Base-by-base conservation (phyloP, 1,140 invertebrate species). In the Eumeta japonica region DNA sequence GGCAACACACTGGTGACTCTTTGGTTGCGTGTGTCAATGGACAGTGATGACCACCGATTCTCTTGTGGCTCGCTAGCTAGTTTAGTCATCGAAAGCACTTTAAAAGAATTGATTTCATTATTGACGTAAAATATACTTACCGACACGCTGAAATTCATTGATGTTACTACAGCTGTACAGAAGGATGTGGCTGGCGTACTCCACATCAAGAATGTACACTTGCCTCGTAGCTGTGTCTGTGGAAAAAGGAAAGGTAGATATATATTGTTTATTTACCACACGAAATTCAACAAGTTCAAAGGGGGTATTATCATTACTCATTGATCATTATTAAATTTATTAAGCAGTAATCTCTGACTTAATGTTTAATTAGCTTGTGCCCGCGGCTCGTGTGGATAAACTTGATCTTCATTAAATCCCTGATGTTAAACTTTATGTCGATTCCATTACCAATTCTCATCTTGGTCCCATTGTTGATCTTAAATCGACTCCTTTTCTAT, bases 141-240 rank as follows among this genome's bases (percentile, higher is more conserved):
- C 39, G n/a, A 24, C 17, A 28, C 41, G 37, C 12, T 39, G 20
- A 36, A 34, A 46, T 5, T 35, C 17, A 32, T 55, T 41, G 19
- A 52, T 35, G 37, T 57, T 53, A n/a, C 35, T 39, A 12, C 66
- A 71, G 28, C 51, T 60, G 44, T 68, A 71, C 2, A 53, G 53
- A 10, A 71, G 36, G 0, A 62, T 57, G 39, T 71, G 62, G 2
- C 44, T 46, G 2, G 53, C 28, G 35, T 71, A 71, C 24, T 71
- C 61, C 0, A 63, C 66, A 2, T 39, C 39, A 5, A 71, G 35
- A 0, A 71, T 43, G 33, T 61, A 60, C 3, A 66, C 37, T 2
- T 54, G 34, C 35, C 51, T 54, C 1, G 50, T 48, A 5, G 51
- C 50, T 31, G 48, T 55, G 28, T 43, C 63, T 61, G 48, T 15